Evolutionary conservation across 2,797 vertebrate species (phyloP).

Genomic region (Philypnodon macrostomus): DNA sequence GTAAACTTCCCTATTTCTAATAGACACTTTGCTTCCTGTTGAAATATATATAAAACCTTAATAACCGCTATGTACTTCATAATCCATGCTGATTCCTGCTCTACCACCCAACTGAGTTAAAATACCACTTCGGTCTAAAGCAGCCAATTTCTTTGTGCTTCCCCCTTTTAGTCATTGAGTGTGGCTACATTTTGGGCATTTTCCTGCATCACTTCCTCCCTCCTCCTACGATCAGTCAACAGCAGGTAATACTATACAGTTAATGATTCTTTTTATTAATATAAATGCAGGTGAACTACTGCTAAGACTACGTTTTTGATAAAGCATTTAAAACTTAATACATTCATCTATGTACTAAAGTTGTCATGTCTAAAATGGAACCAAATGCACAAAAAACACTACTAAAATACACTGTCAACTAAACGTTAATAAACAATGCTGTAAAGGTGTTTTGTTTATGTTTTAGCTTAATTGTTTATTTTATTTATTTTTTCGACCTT

Average conservation of each 20-base stretch:
- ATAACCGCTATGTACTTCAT: background rate
- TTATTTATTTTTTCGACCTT: background rate
- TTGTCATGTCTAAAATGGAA: no score
- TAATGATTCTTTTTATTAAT: background rate
- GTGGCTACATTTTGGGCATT: slow-evolving; percentile 72
- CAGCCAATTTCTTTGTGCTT: slow-evolving; percentile 74
- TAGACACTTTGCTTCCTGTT: background rate
- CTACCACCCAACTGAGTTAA: slow-evolving; percentile 29
- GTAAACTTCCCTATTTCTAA: slow-evolving; percentile 59
- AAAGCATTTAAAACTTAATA: no score
- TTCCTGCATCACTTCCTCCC: slow-evolving; percentile 80
- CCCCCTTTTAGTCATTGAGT: slow-evolving; percentile 73
- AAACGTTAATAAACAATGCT: no score
- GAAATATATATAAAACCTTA: background rate
- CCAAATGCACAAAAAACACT: no score
- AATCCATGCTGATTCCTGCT: slow-evolving; percentile 2
- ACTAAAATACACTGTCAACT: no score
- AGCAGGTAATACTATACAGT: slow-evolving; percentile 42
- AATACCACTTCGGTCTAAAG: slow-evolving; percentile 32
- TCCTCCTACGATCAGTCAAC: slow-evolving; percentile 44
- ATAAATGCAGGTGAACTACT: background rate
- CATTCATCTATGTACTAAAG: no score
- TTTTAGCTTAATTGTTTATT: background rate
- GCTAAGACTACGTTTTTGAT: background rate
- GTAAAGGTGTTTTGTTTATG: background rate